These are phyloP conservation scores for Loriculus beryllinus DNA, from an alignment of 2,797 vertebrate genomes.

Conservation along the genomic window DNA sequence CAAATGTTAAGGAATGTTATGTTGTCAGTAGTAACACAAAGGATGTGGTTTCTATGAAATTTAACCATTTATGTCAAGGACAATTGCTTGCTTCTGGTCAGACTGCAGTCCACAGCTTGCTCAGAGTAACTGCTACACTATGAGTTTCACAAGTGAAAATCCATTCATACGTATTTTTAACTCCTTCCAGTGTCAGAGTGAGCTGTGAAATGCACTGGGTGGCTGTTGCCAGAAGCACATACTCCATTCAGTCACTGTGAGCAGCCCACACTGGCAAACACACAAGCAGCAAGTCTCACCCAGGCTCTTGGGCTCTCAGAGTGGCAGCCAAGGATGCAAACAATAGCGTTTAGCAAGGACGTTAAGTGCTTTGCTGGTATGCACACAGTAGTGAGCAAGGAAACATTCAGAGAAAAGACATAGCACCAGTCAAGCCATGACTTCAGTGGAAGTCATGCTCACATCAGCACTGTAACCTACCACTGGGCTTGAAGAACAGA, in stretches of 20 bases:
- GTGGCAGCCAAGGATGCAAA: background rate
- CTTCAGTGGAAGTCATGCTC: background rate
- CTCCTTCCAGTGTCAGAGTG: background rate
- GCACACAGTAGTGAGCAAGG: background rate
- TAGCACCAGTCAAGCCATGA: background rate
- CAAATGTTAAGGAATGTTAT: slow-evolving; percentile 52
- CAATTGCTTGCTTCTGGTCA: slow-evolving; percentile 26
- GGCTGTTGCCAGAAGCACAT: background rate
- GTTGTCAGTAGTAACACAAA: slow-evolving; percentile 55
- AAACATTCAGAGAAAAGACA: background rate
- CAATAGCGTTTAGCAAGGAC: background rate
- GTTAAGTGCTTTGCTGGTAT: background rate
- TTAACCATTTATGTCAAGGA: slow-evolving; percentile 40
- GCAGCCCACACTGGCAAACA: background rate
- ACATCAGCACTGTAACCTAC: background rate
- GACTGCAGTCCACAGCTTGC: background rate
- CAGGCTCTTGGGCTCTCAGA: background rate
- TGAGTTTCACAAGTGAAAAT: background rate
- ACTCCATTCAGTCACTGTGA: background rate
- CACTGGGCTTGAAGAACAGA: background rate
- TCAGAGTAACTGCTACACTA: background rate
- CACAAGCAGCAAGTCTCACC: background rate
- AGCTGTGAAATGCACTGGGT: background rate
- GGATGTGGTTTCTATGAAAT: slow-evolving; percentile 57
- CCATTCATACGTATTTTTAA: background rate